Percentiles rank a stretch among this genome's conserved stretches.
Evolutionary conservation across 2,113 vertebrate genomes (phyloP).

Genomic region (Girardinichthys multiradiatus): DNA sequence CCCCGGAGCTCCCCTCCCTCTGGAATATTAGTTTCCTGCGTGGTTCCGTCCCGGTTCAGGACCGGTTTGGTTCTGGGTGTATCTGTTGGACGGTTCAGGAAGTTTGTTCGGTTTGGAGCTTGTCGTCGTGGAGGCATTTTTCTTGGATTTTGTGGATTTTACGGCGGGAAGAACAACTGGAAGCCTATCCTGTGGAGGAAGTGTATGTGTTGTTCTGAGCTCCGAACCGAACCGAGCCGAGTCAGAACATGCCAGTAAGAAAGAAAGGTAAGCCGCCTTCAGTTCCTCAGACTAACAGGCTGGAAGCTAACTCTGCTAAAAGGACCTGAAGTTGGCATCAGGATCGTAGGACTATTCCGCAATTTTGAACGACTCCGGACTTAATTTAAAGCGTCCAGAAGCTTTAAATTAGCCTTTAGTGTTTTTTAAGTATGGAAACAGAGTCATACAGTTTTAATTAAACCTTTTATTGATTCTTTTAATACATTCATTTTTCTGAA

Average conservation of each 20-base stretch:
- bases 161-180: background rate
- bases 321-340: background rate
- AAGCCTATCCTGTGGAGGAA: constrained; percentile 8
- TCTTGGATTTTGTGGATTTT: constrained; percentile 32
- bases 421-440: no score
- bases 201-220: constrained; percentile 44
- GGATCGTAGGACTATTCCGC: background rate
- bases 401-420: no score
- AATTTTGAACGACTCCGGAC: background rate
- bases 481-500: no score
- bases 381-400: no score
- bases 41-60: constrained; percentile 7
- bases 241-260: constrained; percentile 87
- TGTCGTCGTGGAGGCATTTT: constrained; percentile 45
- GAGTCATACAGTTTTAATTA: no score
- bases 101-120: constrained; percentile 30
- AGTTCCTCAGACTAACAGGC: constrained; percentile 8
- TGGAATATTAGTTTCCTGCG: background rate
- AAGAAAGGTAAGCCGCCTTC: constrained; percentile 88
- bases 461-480: no score
- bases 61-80: background rate
- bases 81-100: background rate
- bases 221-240: constrained; percentile 33
- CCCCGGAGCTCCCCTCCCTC: background rate
- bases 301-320: constrained; percentile 64